Evolutionary conservation across 2,797 vertebrate genomes (phyloP).

Genomic region (Smutsia temminckii): DNA sequence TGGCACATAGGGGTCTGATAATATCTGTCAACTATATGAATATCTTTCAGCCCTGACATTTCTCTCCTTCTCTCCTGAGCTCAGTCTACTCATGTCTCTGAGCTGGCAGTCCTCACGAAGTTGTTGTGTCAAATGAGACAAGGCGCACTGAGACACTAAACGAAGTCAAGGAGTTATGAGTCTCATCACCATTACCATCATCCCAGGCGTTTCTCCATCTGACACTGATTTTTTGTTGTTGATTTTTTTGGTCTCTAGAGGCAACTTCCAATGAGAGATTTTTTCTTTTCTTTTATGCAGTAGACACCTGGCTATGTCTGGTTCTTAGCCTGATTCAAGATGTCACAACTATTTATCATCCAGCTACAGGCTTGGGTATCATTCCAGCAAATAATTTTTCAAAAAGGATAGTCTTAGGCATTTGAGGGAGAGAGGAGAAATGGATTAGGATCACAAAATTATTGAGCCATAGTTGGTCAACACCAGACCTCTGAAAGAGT

Average conservation of each 20-base stretch:
- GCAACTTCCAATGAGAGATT: conserved; percentile 42
- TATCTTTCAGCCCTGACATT: not conserved
- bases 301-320: conserved; percentile 55
- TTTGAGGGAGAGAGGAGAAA: not conserved
- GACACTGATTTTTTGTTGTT: conserved; percentile 69
- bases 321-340: conserved; percentile 53
- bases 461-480: conserved; percentile 22
- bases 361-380: conserved; percentile 43
- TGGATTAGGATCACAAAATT: conserved; percentile 7
- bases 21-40: conserved; percentile 37
- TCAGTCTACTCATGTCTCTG: conserved; percentile 7
- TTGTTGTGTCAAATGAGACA: conserved; percentile 62
- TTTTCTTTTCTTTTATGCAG: conserved; percentile 34
- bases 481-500: not conserved
- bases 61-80: conserved; percentile 38
- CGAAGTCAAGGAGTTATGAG: conserved; percentile 69
- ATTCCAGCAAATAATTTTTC: conserved; percentile 46
- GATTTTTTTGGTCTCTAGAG: conserved; percentile 15
- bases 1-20: conserved; percentile 16
- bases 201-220: conserved; percentile 60
- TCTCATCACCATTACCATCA: conserved; percentile 64
- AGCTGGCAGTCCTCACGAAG: conserved; percentile 45
- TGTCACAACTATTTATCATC: conserved; percentile 65
- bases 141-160: conserved; percentile 60
- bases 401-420: conserved; percentile 28